phyloP scores from a whole-genome alignment of 2,888 invertebrate species.

The Tenthredo amoena region DNA sequence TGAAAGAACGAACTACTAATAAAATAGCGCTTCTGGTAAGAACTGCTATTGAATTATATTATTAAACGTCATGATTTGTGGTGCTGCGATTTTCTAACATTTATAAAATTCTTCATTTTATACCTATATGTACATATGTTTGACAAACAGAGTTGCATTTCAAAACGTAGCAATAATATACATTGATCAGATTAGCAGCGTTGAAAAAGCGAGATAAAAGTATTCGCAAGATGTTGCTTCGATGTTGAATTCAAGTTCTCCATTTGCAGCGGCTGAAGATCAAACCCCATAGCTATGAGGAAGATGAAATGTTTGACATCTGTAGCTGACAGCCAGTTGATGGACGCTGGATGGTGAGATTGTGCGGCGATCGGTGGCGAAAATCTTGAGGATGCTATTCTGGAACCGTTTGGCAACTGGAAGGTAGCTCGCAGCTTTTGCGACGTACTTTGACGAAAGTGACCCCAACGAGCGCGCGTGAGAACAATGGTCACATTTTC shows the following conservation, averaged over 20 bases:
- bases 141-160: not conserved
- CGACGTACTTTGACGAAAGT: not conserved
- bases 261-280: not conserved
- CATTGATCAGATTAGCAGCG: not conserved
- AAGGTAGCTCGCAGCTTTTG: not conserved
- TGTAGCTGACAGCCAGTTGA: not conserved
- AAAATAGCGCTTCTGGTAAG: not conserved
- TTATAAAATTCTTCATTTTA: no score
- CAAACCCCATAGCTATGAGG: not conserved
- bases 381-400: conserved; percentile 6
- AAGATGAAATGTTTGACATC: conserved; percentile 6
- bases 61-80: no score
- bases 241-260: not conserved
- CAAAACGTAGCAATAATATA: not conserved
- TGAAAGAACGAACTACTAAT: not conserved
- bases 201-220: not conserved
- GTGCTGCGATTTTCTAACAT: no score
- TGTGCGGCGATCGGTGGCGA: not conserved
- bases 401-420: not conserved
- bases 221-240: not conserved
- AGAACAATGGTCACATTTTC: not conserved
- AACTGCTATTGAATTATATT: not conserved
- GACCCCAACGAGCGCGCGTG: not conserved
- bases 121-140: not conserved
- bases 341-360: not conserved